Percentiles rank a stretch among this genome's conserved stretches.
Conservation (phyloP, 1,140 invertebrate species). For the Tigriopus japonicus region DNA sequence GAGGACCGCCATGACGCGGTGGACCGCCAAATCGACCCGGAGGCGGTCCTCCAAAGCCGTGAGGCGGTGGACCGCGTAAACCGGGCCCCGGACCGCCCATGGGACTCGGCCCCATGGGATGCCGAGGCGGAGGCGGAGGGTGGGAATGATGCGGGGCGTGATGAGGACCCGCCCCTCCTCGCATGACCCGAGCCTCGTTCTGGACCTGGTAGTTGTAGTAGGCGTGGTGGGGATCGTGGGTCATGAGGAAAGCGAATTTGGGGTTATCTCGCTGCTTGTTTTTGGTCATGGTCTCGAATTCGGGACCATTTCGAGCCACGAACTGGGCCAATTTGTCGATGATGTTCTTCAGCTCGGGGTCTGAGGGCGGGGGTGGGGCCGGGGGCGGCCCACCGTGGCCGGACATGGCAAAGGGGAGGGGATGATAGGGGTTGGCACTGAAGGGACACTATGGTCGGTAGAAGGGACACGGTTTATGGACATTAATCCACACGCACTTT, state of each 20-base stretch:
- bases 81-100: slow-evolving; percentile 14
- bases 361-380: slow-evolving; percentile 29
- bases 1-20: slow-evolving; percentile 12
- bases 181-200: slow-evolving; percentile 47
- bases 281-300: slow-evolving; percentile 95
- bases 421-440: too few relatives aligned
- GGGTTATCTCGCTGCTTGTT: slow-evolving; percentile 93
- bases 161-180: not conserved
- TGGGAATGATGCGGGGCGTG: not conserved
- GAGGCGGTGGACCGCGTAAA: not conserved
- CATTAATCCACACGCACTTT: too few relatives aligned
- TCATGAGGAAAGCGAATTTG: slow-evolving; percentile 89
- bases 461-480: too few relatives aligned
- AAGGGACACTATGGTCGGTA: too few relatives aligned
- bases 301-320: slow-evolving; percentile 92
- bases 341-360: slow-evolving; percentile 79
- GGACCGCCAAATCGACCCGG: slow-evolving; percentile 13
- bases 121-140: too few relatives aligned
- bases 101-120: too few relatives aligned
- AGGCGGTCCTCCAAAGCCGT: slow-evolving; percentile 11
- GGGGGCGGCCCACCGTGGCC: too few relatives aligned
- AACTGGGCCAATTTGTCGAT: slow-evolving; percentile 96
- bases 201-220: slow-evolving; percentile 94
- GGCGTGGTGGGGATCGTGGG: slow-evolving; percentile 67
- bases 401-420: too few relatives aligned